Conservation (phyloP, 2,113 vertebrate genomes). For the Oryzias melastigma region DNA sequence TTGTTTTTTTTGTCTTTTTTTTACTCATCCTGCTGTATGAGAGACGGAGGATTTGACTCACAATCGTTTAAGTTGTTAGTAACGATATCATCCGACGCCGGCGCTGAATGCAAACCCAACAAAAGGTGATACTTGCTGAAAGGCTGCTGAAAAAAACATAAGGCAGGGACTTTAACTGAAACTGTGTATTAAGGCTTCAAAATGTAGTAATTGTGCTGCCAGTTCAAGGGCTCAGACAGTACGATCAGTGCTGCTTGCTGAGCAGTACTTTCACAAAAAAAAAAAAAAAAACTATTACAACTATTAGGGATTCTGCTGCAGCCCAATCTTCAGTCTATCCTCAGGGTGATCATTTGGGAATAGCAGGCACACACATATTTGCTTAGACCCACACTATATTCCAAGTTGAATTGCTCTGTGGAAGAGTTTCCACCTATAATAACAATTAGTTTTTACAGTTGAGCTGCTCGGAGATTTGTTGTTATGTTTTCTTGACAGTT, state of each 20-base stretch:
- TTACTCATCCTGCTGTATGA: neutral
- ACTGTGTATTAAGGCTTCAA: slow-evolving; percentile 13
- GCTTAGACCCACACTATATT: slow-evolving; percentile 35
- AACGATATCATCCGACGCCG: slow-evolving; percentile 37
- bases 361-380: slow-evolving; percentile 49
- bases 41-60: slow-evolving; percentile 52
- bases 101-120: slow-evolving; percentile 40
- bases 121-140: slow-evolving; percentile 42
- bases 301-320: slow-evolving; percentile 45
- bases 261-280: slow-evolving; percentile 56
- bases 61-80: slow-evolving; percentile 63
- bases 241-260: slow-evolving; percentile 62
- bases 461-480: slow-evolving; percentile 67
- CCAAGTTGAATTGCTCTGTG: slow-evolving; percentile 51
- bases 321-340: slow-evolving; percentile 46
- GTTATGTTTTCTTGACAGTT: slow-evolving; percentile 66
- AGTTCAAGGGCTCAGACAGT: slow-evolving; percentile 35
- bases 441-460: slow-evolving; percentile 71
- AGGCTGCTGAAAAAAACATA: slow-evolving; percentile 27
- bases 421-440: slow-evolving; percentile 51
- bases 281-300: slow-evolving; percentile 38
- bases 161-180: slow-evolving; percentile 33
- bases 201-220: slow-evolving; percentile 23
- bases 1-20: too few relatives aligned
- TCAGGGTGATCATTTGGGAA: slow-evolving; percentile 58